Conservation (phyloP, 1,140 invertebrate species). For the Drosophila trapezifrons region DNA sequence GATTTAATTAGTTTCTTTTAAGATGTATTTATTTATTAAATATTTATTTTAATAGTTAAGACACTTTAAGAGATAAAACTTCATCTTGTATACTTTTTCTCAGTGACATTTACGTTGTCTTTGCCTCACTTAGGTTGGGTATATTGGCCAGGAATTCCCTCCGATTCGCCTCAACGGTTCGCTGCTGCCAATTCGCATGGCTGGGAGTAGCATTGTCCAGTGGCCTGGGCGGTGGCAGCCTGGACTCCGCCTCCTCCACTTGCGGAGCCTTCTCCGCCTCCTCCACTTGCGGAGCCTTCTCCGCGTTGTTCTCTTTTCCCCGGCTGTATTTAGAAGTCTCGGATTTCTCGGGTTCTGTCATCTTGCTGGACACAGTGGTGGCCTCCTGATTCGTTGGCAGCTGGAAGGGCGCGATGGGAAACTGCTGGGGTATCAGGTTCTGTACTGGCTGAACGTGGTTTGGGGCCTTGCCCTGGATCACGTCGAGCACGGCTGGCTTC, state of each 20-base stretch:
- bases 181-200: slow-evolving; percentile 64
- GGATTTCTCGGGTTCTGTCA: neutral
- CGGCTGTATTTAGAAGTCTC: slow-evolving; percentile 49
- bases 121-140: slow-evolving; percentile 52
- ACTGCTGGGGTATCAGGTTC: slow-evolving; percentile 64
- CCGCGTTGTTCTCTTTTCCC: slow-evolving; percentile 68
- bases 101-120: slow-evolving; percentile 38
- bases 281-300: slow-evolving; percentile 64
- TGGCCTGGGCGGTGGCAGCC: slow-evolving; percentile 48
- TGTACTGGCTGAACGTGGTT: slow-evolving; percentile 49
- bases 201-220: slow-evolving; percentile 41
- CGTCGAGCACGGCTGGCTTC: slow-evolving; percentile 60
- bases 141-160: slow-evolving; percentile 72
- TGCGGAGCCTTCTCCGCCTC: slow-evolving; percentile 64
- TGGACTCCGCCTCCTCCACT: slow-evolving; percentile 21
- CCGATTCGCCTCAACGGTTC: slow-evolving; percentile 73
- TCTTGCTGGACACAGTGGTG: slow-evolving; percentile 10
- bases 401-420: slow-evolving; percentile 72
- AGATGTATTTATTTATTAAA: too few relatives aligned
- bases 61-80: too few relatives aligned
- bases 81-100: slow-evolving; percentile 9
- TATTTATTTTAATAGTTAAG: neutral
- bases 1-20: too few relatives aligned
- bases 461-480: slow-evolving; percentile 66
- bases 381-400: slow-evolving; percentile 43